A percentile compares a stretch with the other conserved stretches of the same genome.
phyloP scores from a whole-genome alignment of 2,797 vertebrate species.

The Molossus molossus region DNA sequence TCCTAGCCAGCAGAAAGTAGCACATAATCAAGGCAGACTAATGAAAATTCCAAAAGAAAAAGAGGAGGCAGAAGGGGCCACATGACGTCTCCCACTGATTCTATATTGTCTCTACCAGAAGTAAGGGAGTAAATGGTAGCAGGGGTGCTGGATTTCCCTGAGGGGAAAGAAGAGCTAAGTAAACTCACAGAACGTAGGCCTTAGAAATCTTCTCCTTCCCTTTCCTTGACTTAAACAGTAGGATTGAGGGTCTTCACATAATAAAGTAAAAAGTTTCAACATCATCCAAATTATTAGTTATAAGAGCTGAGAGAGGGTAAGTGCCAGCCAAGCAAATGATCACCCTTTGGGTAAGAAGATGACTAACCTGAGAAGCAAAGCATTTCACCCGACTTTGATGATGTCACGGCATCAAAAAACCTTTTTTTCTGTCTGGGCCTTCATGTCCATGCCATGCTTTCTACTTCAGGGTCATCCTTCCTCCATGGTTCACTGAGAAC shows the following conservation, averaged over 20 bases:
- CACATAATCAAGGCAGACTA: constrained; percentile 6
- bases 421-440: background rate
- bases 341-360: background rate
- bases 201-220: background rate
- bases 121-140: background rate
- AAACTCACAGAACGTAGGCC: constrained; percentile 3
- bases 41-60: constrained; percentile 42
- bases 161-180: background rate
- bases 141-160: background rate
- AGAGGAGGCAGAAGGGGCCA: background rate
- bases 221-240: background rate
- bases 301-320: background rate
- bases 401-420: background rate
- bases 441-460: background rate
- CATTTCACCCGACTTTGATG: constrained; percentile 11
- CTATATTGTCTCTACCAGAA: constrained; percentile 16
- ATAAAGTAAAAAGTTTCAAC: constrained; percentile 58
- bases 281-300: background rate
- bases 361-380: background rate
- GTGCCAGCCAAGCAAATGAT: background rate
- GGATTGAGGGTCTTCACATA: background rate
- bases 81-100: background rate
- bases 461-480: background rate
- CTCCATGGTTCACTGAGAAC: background rate
- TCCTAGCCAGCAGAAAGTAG: background rate